Base-by-base conservation (phyloP, 2,113 vertebrate species). In the Zonotrichia leucophrys region DNA sequence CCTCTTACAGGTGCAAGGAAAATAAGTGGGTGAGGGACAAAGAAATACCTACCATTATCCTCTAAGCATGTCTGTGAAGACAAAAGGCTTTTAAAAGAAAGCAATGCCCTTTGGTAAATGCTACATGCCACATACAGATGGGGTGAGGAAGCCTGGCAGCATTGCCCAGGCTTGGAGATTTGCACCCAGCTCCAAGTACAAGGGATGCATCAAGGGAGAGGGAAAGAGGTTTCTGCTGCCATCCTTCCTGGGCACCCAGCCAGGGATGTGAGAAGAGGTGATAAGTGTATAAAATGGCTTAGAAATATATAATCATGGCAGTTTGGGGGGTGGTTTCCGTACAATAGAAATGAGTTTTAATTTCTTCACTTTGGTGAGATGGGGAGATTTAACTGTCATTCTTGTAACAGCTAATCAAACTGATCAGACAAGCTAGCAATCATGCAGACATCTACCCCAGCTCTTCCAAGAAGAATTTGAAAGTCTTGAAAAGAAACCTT, bases 321-420 rank as follows among this genome's bases (percentile, higher is more conserved):
- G 90, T 75, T 82, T 68, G 87, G 87, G 84, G 81, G 81, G 39
- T 96, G 95, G 70, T 91, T 94, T 93, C 35, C n/a, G 73, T 78
- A 89, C 81, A 92, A 92, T 84, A 83, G 87, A 92, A 96, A 84
- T 52, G 66, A 93, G 82, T 91, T 94, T 87, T 72, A 93, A 93
- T 92, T 85, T 85, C 82, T 82, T 95, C 66, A 2, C 84, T 94
- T 93, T 28, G 92, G 50, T 73, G 85, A 93, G 62, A 81, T 89
- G 84, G 87, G 69, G 87, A 96, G 87, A 89, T 95, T 91, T 87
- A 92, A 83, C 95, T 96, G 96, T 95, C 94, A 87, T 76, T 47
- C 84, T 55, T 93, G 90, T 94, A 93, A 87, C 84, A 95, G 92
- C 87, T 95, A 96, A 91, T 95, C 95, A 91, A 93, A 93, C 78